These are phyloP conservation scores for Chloropsis hardwickii DNA, from an alignment of 2,113 vertebrate genomes.

Conservation along the genomic window DNA sequence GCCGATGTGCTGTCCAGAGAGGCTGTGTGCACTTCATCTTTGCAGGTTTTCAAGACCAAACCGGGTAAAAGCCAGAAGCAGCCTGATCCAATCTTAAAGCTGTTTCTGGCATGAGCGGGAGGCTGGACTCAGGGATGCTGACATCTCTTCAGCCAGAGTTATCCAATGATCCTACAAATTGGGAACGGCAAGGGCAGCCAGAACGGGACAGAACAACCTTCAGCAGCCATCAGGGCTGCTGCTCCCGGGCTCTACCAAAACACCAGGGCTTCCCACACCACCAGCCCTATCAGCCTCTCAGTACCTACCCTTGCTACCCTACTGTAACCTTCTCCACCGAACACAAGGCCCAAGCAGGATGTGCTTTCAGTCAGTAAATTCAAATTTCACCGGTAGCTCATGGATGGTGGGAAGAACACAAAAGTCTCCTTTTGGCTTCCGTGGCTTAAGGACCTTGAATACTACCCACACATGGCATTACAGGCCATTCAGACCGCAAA, in stretches of 20 bases:
- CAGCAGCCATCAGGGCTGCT: background rate
- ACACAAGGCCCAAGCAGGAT: fast-evolving
- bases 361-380: background rate
- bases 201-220: fast-evolving
- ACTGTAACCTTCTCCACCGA: fast-evolving
- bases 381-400: background rate
- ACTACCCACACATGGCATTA: background rate
- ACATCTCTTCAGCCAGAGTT: background rate
- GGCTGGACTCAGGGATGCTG: background rate
- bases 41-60: background rate
- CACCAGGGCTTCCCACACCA: background rate
- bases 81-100: background rate
- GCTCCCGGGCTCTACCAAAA: background rate
- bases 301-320: fast-evolving
- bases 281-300: background rate
- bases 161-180: background rate
- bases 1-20: fast-evolving
- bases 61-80: background rate
- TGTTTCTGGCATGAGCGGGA: background rate
- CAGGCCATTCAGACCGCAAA: fast-evolving
- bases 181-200: background rate
- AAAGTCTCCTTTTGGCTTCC: background rate
- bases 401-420: fast-evolving
- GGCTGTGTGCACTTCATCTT: background rate
- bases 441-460: background rate